Percentiles rank a stretch among this genome's conserved stretches.
These are phyloP conservation scores for Sarcophaga caerulescens DNA, from an alignment of 2,888 invertebrate species.

Conservation along the genomic window DNA sequence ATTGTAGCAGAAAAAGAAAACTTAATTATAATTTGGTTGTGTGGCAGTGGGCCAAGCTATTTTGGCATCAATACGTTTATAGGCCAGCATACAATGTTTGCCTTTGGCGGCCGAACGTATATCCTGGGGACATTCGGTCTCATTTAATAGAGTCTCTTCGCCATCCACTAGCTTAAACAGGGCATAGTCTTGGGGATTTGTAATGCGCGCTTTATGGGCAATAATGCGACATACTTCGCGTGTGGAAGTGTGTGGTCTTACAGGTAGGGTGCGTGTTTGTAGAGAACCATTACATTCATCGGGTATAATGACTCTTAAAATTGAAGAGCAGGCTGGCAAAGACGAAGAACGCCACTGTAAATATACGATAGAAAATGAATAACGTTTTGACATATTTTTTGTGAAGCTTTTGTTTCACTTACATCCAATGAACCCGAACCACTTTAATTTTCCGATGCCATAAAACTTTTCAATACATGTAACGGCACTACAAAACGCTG, in stretches of 20 bases:
- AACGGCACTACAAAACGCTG: conserved; percentile 96
- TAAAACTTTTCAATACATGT: conserved; percentile 81
- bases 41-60: conserved; percentile 93
- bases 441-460: conserved; percentile 80
- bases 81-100: conserved; percentile 95
- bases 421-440: conserved; percentile 80
- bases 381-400: neutral
- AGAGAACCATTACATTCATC: conserved; percentile 96
- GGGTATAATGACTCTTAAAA: conserved; percentile 94
- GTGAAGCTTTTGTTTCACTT: conserved; percentile 69
- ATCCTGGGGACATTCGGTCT: conserved; percentile 95
- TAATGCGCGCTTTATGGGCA: conserved; percentile 96
- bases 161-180: conserved; percentile 94
- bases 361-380: conserved; percentile 12
- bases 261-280: conserved; percentile 94
- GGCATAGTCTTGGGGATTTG: conserved; percentile 98
- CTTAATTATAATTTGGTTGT: conserved; percentile 69
- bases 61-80: conserved; percentile 97
- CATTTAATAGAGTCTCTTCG: conserved; percentile 94
- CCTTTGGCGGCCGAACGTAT: conserved; percentile 88
- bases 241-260: conserved; percentile 95
- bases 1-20: neutral
- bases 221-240: conserved; percentile 96
- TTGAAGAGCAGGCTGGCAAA: conserved; percentile 84
- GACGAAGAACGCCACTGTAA: conserved; percentile 83